Percentiles rank a stretch among this genome's conserved stretches.
Evolutionary conservation across 2,797 vertebrate genomes (phyloP).

Genomic region (Okamejei kenojei): DNA sequence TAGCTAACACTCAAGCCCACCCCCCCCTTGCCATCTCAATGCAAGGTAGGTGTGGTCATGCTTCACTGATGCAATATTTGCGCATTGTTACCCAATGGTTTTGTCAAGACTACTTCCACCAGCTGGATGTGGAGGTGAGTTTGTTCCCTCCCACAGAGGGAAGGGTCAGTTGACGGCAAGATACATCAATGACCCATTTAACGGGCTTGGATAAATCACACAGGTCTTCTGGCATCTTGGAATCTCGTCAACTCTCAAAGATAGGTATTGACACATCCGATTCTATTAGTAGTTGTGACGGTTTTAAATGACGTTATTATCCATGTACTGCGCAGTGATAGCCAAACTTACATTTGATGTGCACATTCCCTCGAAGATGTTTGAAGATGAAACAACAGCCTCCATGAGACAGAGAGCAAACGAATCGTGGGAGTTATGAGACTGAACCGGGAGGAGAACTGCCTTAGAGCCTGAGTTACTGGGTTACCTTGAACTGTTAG

Average conservation of each 20-base stretch:
- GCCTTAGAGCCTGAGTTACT: background rate
- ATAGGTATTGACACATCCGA: background rate
- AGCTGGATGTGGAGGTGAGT: background rate
- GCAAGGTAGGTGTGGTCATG: background rate
- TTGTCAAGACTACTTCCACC: background rate
- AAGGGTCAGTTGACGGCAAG: background rate
- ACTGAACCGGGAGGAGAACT: background rate
- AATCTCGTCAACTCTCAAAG: background rate
- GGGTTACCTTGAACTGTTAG: background rate
- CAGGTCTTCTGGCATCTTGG: background rate
- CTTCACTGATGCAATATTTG: background rate
- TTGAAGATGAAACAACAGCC: background rate
- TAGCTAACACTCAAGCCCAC: no score
- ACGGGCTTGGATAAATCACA: background rate
- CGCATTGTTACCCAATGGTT: background rate
- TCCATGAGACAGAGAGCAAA: background rate
- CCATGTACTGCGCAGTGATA: background rate
- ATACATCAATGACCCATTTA: background rate
- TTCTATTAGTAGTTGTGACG: background rate
- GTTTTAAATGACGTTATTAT: background rate
- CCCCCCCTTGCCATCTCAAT: no score
- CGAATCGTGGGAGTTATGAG: background rate
- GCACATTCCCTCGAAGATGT: background rate
- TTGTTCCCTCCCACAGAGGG: background rate
- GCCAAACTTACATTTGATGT: background rate